Evolutionary conservation across 35 echinoderm and acorn worm species (phyloP), one percentile per base, ranked within the genome.

Genomic region (Heliocidaris erythrogramma): DNA sequence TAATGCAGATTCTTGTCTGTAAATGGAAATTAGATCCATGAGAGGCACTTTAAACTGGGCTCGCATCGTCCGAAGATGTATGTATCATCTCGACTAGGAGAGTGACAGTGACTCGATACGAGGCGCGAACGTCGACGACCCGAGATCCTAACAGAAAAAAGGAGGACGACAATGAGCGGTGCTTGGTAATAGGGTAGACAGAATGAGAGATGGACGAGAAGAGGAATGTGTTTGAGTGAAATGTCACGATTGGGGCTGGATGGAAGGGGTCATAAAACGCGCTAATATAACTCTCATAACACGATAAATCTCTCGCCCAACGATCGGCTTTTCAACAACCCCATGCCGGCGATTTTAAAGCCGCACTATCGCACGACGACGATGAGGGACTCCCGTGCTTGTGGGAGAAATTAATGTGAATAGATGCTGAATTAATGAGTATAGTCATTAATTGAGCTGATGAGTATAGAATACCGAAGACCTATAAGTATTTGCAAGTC

Each of bases 251-350:
- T 92, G 91, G 48, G 16, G 31, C 48, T 30, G 48, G 49, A 92
- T 92, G 9, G 91, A 92, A 48, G 3, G 48, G 91, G 91, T 59
- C 91, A 92, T 92, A 92, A 92, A 92, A 92, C 50, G 48, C 91
- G 91, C 91, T 92, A 92, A 92, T 92, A 92, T 59, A 92, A 92
- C 91, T 92, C 91, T 92, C 91, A 92, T 92, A 92, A 59, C 91
- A 30, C 49, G 5, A 92, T 92, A 92, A 92, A 92, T 92, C 91
- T 48, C 50, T 30, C 91, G 31, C 14, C 30, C 47, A 17, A 89
- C 47, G 87, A 89, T 48, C 5, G 87, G 31, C 87, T 89, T 89
- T 89, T 89, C 87, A 89, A 48, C 87, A 89, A 48, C 87, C 87
- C 87, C 5, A 47, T 24, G 31, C 29, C 9, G 47, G 87, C 31